These are phyloP conservation scores for Micrasema minimum DNA, from an alignment of 1,140 invertebrate species.

Conservation along the genomic window DNA sequence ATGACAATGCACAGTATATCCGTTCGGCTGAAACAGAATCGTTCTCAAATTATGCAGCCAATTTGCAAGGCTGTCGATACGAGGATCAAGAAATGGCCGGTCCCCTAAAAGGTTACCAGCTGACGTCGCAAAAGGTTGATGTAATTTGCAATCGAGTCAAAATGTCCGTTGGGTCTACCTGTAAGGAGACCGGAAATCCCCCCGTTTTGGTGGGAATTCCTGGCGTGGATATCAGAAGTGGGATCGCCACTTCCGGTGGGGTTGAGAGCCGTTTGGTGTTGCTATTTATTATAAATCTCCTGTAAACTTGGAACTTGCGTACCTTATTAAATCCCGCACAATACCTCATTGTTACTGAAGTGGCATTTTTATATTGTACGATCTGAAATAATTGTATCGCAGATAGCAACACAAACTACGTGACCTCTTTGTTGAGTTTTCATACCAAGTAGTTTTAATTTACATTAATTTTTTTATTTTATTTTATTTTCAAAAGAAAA, in stretches of 20 bases:
- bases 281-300: slow-evolving; percentile 34
- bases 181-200: slow-evolving; percentile 34
- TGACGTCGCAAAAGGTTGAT: slow-evolving; percentile 20
- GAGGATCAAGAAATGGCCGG: not conserved
- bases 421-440: too few relatives aligned
- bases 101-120: slow-evolving; percentile 21
- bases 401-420: too few relatives aligned
- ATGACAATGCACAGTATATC: too few relatives aligned
- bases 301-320: not conserved
- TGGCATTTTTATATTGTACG: too few relatives aligned
- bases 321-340: slow-evolving; percentile 5
- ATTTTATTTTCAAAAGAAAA: too few relatives aligned
- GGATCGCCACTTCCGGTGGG: slow-evolving; percentile 35
- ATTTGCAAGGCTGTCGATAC: slow-evolving; percentile 14
- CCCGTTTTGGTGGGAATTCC: slow-evolving; percentile 16
- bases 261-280: slow-evolving; percentile 32
- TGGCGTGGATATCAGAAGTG: slow-evolving; percentile 18
- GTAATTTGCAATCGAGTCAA: slow-evolving; percentile 27
- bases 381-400: too few relatives aligned
- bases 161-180: slow-evolving; percentile 23
- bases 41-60: slow-evolving; percentile 16
- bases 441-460: too few relatives aligned
- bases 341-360: too few relatives aligned
- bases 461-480: too few relatives aligned
- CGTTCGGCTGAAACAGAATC: too few relatives aligned